Base-by-base conservation (phyloP, 2,797 vertebrate genomes). In the Psittacula derbiana region DNA sequence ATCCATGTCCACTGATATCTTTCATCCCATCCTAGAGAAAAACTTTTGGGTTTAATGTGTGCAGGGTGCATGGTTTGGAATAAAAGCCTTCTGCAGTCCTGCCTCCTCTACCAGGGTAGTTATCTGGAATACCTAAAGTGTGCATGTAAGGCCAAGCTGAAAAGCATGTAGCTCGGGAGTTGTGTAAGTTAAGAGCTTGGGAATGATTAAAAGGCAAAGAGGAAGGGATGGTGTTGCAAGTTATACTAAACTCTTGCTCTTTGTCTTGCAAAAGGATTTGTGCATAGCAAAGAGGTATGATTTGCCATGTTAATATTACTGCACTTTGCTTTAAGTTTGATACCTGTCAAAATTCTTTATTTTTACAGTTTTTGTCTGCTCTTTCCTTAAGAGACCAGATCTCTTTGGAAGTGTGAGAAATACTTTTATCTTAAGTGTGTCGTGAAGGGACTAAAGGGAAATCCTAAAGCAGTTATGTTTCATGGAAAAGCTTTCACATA, bases 401-500 rank as follows among this genome's bases (percentile, higher is more conserved):
- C 62, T 95, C 60, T 83, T 52, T 70, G 57, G 70, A 96, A 96
- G 30, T 55, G 62, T 92, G 55, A 87, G 66, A 93, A 95, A 71
- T 92, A 43, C 44, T 58, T 25, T 78, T 60, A 61, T 58, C 23
- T 75, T 67, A 61, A 91, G 55, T 86, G 31, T 96, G 57, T 70
- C 40, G 44, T 71, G 80, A 91, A 74, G 66, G 60, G 74, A 67
- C 67, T 93, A 44, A 86, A 92, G 73, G 84, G 86, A 93, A 94
- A 86, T 92, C 93, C 36, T 72, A 40, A 86, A 90, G 41, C 69
- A 58, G 71, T 79, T 87, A 78, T 53, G 66, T 92, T 97, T 93
- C 86, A 82, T 58, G 0, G 0, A 87, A 90, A 70, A 71, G 43
- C 64, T 79, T 97, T 93, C 80, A 80, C 21, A 8, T 80, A 23